These are phyloP conservation scores for Pantherophis alleghaniensis DNA, from an alignment of 2,797 vertebrate genomes.

Conservation along the genomic window DNA sequence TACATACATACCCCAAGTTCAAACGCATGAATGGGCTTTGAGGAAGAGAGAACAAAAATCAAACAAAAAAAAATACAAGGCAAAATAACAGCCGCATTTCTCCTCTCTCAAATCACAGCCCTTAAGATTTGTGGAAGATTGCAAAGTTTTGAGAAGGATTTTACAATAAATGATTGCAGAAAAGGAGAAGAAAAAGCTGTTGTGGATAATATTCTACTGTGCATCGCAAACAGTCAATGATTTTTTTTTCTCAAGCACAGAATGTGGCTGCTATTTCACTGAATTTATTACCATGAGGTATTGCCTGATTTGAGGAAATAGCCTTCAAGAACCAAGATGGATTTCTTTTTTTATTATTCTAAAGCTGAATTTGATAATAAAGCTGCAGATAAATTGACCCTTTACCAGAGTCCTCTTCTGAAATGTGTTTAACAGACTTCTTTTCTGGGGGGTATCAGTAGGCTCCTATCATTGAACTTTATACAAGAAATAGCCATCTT, in stretches of 20 bases:
- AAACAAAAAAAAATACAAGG: neutral
- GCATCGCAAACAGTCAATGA: neutral
- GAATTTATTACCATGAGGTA: neutral
- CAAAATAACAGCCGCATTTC: neutral
- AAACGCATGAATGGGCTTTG: neutral
- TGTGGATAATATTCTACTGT: neutral
- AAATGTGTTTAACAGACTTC: neutral
- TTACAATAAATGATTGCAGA: neutral
- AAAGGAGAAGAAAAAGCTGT: neutral
- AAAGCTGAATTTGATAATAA: neutral
- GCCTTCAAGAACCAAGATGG: neutral
- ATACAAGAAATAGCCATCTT: neutral
- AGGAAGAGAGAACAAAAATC: neutral
- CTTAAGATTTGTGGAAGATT: neutral
- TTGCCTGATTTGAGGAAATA: neutral
- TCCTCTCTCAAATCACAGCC: neutral
- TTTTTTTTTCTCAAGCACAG: neutral
- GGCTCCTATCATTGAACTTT: neutral
- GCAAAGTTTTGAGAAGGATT: accelerated
- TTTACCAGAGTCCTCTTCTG: neutral
- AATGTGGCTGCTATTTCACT: neutral
- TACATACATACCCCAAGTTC: neutral
- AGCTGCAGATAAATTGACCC: neutral
- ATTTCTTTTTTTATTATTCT: neutral
- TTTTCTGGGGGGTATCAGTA: neutral